Evolutionary conservation across 2,113 vertebrate species (phyloP), one percentile per base, ranked within the genome.

Genomic region (Columbina picui): DNA sequence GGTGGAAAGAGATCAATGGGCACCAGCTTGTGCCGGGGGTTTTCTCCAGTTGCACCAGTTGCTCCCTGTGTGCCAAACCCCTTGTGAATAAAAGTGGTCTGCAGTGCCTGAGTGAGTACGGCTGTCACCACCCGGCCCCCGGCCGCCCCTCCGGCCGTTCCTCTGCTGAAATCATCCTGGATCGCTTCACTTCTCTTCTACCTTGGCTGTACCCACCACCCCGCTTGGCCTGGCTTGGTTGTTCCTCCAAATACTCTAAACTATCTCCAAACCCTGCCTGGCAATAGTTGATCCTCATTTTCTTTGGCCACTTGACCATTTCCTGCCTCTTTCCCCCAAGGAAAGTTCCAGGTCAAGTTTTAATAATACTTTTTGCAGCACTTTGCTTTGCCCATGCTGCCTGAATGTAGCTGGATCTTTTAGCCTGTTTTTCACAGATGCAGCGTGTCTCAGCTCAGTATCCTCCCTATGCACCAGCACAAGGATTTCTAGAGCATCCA

Each of bases 31-130:
- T 98, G 61, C 98, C 89, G 9, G 99, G 99, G 43, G 97, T 96
- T 73, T 98, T 99, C 97, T 98, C 98, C 92, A 98, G 97, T 87
- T 98, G 98, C 90, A 98, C 98, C 95, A 98, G 96, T 92, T 99
- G 99, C 96, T 98, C 99, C 2, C 96, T 99, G 94, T 99, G 99
- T 94, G 98, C 98, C 98, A 99, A 98, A 91, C 97, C 97, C 30
- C 98, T 99, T 97, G 98, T 96, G 97, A 98, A 98, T 96, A 98
- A 98, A 98, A 98, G 98, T 96, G 98, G 98, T 95, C 98, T 99
- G 96, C 98, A 99, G 97, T 99, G 98, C 97, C 98, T 98, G 86
- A 98, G 99, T 99, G 98, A 99, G 99, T 99, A 98, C 34, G 19
- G 73, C 93, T 92, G 87, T 25, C 39, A 20, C 78, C 49, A 50